phyloP scores from a whole-genome alignment of 2,113 vertebrate species.

The Aptenodytes forsteri region DNA sequence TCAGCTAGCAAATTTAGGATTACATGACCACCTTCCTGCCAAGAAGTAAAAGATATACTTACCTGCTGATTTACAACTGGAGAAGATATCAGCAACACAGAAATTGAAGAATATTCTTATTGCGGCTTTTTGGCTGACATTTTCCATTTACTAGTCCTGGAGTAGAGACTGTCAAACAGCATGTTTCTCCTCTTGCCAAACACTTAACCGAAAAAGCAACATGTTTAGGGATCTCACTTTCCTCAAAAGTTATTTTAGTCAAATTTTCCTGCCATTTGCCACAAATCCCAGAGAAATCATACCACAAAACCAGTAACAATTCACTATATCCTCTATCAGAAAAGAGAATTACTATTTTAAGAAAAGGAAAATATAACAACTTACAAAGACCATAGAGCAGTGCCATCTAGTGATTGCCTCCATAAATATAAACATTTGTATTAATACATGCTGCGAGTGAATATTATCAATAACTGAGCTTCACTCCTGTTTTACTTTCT shows the following conservation, averaged over 20 bases:
- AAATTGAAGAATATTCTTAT: not conserved
- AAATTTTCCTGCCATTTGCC: not conserved
- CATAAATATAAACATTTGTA: not conserved
- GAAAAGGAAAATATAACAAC: not conserved
- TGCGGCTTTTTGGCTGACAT: not conserved
- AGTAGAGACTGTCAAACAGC: not conserved
- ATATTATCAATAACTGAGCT: not conserved
- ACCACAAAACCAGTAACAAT: not conserved
- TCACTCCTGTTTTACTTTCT: not conserved
- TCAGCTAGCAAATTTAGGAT: not conserved
- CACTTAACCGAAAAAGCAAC: not conserved
- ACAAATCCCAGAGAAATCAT: not conserved
- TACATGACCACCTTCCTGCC: not conserved
- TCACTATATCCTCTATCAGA: not conserved
- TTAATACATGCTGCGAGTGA: not conserved
- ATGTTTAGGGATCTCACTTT: not conserved
- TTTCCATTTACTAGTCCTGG: not conserved
- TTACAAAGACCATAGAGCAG: constrained; percentile 36
- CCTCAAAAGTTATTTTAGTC: not conserved
- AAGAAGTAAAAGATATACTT: not conserved
- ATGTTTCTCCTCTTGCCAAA: not conserved
- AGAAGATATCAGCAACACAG: not conserved
- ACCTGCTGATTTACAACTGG: not conserved
- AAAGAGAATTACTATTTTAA: not conserved
- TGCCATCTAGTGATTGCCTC: constrained; percentile 54